Evolutionary conservation across 2,797 vertebrate genomes (phyloP).

Genomic region (Acanthornis magna): DNA sequence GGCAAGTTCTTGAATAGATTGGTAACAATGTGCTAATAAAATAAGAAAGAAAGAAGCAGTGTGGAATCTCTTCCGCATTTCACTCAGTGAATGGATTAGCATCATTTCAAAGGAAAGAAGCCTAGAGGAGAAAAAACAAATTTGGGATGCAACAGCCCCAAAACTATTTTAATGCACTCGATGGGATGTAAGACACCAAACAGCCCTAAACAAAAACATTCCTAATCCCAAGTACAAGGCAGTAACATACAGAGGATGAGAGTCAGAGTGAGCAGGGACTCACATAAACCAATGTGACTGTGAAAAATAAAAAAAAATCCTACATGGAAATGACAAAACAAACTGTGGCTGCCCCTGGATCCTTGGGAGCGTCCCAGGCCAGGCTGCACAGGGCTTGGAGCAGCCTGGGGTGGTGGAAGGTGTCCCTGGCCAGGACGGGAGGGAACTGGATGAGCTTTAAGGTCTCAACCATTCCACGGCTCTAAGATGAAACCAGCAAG

Average conservation of each 20-base stretch:
- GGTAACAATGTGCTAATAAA: background rate
- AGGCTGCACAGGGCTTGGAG: background rate
- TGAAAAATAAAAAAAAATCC: background rate
- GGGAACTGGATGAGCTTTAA: background rate
- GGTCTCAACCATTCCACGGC: background rate
- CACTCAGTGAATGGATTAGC: background rate
- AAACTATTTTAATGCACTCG: background rate
- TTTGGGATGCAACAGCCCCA: background rate
- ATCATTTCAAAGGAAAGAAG: background rate
- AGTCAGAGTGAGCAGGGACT: background rate
- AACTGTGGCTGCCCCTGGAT: background rate
- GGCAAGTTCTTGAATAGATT: background rate
- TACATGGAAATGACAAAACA: background rate
- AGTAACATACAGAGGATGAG: background rate
- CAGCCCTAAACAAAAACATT: background rate
- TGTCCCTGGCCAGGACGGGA: background rate
- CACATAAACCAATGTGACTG: background rate
- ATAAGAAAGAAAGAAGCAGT: background rate
- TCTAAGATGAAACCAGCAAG: background rate
- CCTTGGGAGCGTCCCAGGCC: background rate
- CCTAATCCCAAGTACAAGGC: background rate
- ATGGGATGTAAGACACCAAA: background rate
- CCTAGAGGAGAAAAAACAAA: background rate
- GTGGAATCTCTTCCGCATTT: background rate
- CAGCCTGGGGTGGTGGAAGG: accelerated